A percentile compares a stretch with the other conserved stretches of the same genome.
These are phyloP conservation scores for Meiosimyza platycephala DNA, from an alignment of 2,888 invertebrate species.

Conservation along the genomic window DNA sequence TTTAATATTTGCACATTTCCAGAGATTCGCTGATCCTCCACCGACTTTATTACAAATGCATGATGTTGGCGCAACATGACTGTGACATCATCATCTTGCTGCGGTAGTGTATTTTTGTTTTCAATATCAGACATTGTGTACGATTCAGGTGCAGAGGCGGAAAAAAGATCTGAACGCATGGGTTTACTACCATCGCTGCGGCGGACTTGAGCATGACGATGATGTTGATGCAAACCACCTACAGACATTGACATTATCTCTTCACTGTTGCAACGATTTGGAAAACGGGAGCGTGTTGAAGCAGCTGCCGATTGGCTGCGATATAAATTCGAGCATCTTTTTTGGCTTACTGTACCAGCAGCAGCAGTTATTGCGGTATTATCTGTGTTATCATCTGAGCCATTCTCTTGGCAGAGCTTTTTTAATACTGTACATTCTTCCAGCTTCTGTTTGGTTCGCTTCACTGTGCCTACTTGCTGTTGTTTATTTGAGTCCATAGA, in stretches of 20 bases:
- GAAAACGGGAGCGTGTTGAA: constrained; percentile 58
- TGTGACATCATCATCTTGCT: constrained; percentile 32
- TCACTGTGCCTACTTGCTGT: constrained; percentile 73
- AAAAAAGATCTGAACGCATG: constrained; percentile 62
- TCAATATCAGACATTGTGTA: constrained; percentile 61
- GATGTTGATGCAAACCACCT: constrained; percentile 10
- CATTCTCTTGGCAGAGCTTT: constrained; percentile 62
- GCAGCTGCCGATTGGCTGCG: constrained; percentile 63
- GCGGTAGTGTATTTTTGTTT: constrained; percentile 50
- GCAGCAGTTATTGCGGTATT: constrained; percentile 38
- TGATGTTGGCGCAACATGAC: constrained; percentile 56
- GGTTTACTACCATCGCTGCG: constrained; percentile 48
- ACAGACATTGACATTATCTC: constrained; percentile 59
- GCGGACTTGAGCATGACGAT: constrained; percentile 25
- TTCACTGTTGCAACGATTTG: constrained; percentile 65
- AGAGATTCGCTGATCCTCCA: constrained; percentile 66
- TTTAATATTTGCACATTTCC: constrained; percentile 88
- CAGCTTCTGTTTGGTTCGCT: constrained; percentile 76
- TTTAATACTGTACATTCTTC: constrained; percentile 69
- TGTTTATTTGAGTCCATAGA: constrained; percentile 28
- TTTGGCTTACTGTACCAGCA: constrained; percentile 41
- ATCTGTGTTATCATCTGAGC: constrained; percentile 39
- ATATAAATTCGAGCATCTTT: constrained; percentile 56
- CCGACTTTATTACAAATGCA: constrained; percentile 26
- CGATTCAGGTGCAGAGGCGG: constrained; percentile 73